Percentiles rank a stretch among this genome's conserved stretches.
phyloP scores from a whole-genome alignment of 2,888 invertebrate species.

The Eilema caniola region DNA sequence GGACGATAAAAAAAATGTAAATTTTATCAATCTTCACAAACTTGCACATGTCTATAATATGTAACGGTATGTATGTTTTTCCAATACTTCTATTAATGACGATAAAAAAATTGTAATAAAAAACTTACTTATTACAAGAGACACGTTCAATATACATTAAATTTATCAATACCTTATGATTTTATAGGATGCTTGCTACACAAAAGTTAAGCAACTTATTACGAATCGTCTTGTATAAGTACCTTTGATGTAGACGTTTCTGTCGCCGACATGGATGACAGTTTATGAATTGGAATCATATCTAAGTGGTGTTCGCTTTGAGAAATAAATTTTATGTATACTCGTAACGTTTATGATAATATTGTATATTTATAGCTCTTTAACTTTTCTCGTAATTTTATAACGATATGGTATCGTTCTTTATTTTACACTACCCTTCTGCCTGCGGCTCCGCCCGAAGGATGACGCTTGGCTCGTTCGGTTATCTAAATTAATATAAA shows the following conservation, averaged over 20 bases:
- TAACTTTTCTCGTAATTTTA: neutral
- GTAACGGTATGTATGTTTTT: no score
- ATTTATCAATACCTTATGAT: neutral
- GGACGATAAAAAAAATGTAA: no score
- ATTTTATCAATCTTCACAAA: no score
- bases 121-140: no score
- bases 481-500: no score
- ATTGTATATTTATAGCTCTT: neutral
- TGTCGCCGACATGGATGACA: slow-evolving; percentile 12
- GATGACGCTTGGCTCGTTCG: no score
- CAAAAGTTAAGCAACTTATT: neutral
- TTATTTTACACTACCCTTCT: neutral
- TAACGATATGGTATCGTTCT: no score
- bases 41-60: no score
- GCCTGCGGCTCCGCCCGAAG: no score
- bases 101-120: no score
- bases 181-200: neutral
- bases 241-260: slow-evolving; percentile 15
- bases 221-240: neutral
- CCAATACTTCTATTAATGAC: no score
- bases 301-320: neutral
- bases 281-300: slow-evolving; percentile 15
- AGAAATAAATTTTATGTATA: neutral
- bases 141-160: neutral
- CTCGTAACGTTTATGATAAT: neutral